phyloP scores from a whole-genome alignment of 2,797 vertebrate genomes.

The Thunnus albacares region DNA sequence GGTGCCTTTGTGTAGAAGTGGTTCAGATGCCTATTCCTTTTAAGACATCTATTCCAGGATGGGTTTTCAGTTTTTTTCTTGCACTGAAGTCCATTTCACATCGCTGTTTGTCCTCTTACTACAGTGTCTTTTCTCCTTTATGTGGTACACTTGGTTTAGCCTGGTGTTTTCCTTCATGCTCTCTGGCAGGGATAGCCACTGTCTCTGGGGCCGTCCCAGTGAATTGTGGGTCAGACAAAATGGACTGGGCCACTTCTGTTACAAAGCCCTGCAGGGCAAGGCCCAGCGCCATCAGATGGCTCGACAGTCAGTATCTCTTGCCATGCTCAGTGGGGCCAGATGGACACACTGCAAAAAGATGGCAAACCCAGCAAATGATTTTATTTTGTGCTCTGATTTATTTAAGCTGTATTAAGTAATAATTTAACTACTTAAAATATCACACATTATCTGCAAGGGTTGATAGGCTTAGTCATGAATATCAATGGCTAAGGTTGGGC shows the following conservation, averaged over 20 bases:
- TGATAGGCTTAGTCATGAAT: not conserved
- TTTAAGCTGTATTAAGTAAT: not conserved
- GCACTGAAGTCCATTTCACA: conserved; percentile 29
- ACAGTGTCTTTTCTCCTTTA: conserved; percentile 37
- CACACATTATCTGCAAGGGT: not conserved
- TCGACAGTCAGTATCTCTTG: conserved; percentile 35
- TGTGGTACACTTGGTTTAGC: conserved; percentile 50
- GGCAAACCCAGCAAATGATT: conserved; percentile 18
- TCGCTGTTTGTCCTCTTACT: conserved; percentile 41
- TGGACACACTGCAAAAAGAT: conserved; percentile 61
- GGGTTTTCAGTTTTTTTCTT: conserved; percentile 26
- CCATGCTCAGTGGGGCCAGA: conserved; percentile 63
- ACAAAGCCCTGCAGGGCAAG: conserved; percentile 59
- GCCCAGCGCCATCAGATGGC: conserved; percentile 48
- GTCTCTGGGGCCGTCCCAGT: conserved; percentile 57
- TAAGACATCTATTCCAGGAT: conserved; percentile 54
- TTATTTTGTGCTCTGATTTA: conserved; percentile 22
- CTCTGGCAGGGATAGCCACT: conserved; percentile 43
- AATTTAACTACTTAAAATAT: not conserved
- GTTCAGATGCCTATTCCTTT: conserved; percentile 43
- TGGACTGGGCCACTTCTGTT: conserved; percentile 64
- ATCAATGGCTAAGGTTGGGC: no score
- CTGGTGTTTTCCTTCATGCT: conserved; percentile 29
- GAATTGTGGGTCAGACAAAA: conserved; percentile 79
- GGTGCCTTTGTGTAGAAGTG: conserved; percentile 41